phyloP scores from a whole-genome alignment of 2,888 invertebrate species.

The Alentia gelatinosa region DNA sequence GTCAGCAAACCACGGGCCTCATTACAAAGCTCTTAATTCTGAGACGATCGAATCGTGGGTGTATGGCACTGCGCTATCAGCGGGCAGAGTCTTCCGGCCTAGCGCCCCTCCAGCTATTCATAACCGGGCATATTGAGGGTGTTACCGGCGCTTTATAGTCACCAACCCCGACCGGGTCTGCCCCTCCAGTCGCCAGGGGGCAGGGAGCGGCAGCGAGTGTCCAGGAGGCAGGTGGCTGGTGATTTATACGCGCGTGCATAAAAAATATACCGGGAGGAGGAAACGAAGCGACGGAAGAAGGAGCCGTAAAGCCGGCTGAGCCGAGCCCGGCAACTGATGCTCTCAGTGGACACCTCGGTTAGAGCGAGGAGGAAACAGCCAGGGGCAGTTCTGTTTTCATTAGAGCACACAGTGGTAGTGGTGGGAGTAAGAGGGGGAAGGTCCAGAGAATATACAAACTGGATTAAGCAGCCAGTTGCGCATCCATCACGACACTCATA shows the following conservation, averaged over 20 bases:
- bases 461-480: no score
- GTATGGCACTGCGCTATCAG: background rate
- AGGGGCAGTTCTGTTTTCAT: background rate
- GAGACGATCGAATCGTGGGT: background rate
- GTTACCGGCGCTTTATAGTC: background rate
- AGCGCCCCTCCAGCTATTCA: background rate
- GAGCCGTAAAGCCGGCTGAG: background rate
- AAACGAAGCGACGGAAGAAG: background rate
- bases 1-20: no score
- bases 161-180: background rate
- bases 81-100: background rate
- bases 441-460: no score
- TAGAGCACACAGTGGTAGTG: no score
- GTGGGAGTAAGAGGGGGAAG: no score
- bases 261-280: background rate
- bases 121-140: background rate
- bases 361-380: no score
- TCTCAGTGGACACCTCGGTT: no score
- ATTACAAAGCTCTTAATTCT: background rate
- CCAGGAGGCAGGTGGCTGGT: background rate
- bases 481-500: no score
- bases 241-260: background rate
- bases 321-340: background rate
- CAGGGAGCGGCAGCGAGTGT: background rate
- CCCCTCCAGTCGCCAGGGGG: background rate